Percentiles rank a stretch among this genome's conserved stretches.
phyloP scores from a whole-genome alignment of 2,888 invertebrate genomes.

The Harmothoe impar region DNA sequence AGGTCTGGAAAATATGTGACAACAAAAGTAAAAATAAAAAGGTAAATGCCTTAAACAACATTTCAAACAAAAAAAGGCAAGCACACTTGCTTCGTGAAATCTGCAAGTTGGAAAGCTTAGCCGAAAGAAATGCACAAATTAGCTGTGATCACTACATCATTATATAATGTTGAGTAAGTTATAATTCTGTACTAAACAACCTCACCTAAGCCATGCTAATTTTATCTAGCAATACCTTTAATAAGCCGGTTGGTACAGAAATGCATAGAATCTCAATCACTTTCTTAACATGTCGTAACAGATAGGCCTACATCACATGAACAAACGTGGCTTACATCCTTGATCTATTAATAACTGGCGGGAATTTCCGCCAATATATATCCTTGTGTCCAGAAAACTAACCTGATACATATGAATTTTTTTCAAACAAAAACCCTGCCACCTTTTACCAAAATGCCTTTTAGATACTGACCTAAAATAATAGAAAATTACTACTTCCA shows the following conservation, averaged over 20 bases:
- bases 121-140: background rate
- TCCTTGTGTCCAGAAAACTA: too few relatives aligned
- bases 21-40: background rate
- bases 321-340: too few relatives aligned
- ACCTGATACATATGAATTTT: too few relatives aligned
- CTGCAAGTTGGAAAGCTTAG: background rate
- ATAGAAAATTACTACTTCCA: too few relatives aligned
- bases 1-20: background rate
- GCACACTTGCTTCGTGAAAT: background rate
- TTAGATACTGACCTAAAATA: too few relatives aligned
- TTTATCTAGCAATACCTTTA: background rate
- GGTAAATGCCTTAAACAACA: background rate
- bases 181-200: background rate
- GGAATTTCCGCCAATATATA: too few relatives aligned
- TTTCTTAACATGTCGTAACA: too few relatives aligned
- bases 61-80: background rate
- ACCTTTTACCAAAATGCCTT: too few relatives aligned
- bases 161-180: background rate
- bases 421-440: too few relatives aligned
- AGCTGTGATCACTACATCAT: too few relatives aligned
- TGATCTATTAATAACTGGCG: too few relatives aligned
- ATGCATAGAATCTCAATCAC: conserved; percentile 26
- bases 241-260: background rate
- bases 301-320: too few relatives aligned
- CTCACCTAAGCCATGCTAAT: background rate